A percentile compares a stretch with the other conserved stretches of the same genome.
These are phyloP conservation scores for Lepisosteus oculatus DNA, from an alignment of 2,113 vertebrate genomes.

Conservation along the genomic window DNA sequence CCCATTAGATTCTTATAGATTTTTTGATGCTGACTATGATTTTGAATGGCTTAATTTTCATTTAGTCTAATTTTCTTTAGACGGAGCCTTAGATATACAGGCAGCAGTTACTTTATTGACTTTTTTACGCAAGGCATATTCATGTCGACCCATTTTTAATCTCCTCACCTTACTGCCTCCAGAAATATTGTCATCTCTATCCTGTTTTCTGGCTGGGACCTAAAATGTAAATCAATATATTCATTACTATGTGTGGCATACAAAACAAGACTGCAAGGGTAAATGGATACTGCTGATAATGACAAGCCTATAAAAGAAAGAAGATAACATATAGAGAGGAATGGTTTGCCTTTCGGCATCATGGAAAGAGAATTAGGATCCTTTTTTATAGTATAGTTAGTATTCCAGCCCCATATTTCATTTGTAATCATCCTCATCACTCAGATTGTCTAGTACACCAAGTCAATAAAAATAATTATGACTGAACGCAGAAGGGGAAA, in stretches of 20 bases:
- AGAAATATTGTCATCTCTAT: slow-evolving; percentile 55
- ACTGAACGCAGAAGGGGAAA: slow-evolving; percentile 22
- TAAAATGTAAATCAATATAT: slow-evolving; percentile 60
- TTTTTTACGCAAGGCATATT: slow-evolving; percentile 17
- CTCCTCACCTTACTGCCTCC: slow-evolving; percentile 52
- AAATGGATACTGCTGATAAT: slow-evolving; percentile 37
- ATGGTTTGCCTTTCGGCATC: slow-evolving; percentile 21
- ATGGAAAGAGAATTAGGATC: background rate
- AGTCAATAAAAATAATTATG: slow-evolving; percentile 36
- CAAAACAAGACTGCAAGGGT: slow-evolving; percentile 42
- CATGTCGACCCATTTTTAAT: slow-evolving; percentile 48
- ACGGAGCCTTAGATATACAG: slow-evolving; percentile 18
- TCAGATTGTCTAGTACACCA: slow-evolving; percentile 25
- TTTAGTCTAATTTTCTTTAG: slow-evolving; percentile 26
- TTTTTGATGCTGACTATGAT: slow-evolving; percentile 3
- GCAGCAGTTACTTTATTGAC: slow-evolving; percentile 24
- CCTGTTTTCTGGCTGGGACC: slow-evolving; percentile 33
- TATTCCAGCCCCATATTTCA: slow-evolving; percentile 28
- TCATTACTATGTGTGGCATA: slow-evolving; percentile 53
- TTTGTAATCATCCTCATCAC: slow-evolving; percentile 4
- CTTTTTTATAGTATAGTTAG: slow-evolving; percentile 6
- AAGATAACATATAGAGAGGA: slow-evolving; percentile 11
- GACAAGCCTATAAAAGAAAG: slow-evolving; percentile 31
- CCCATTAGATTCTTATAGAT: background rate
- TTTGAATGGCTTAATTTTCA: slow-evolving; percentile 19